Base-by-base conservation (phyloP, 2,888 invertebrate genomes). In the Chalcosyrphus nemorum region DNA sequence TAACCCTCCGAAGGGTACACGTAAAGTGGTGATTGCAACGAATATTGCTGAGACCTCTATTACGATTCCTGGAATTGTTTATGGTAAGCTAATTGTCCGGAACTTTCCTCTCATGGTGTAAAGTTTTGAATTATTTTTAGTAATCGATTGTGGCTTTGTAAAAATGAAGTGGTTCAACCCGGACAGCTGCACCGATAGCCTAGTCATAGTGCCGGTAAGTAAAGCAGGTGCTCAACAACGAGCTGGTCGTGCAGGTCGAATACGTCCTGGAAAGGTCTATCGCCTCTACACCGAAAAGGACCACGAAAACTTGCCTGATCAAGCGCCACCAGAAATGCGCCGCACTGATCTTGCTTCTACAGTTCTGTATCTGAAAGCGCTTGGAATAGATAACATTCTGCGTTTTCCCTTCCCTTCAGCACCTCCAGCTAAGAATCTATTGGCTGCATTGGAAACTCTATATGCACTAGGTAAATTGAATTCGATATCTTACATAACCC, bases 1-100 rank as follows among this genome's bases (percentile, higher is more conserved):
- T 87, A 92, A 92, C 7, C 93, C 95, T 0, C 94, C 94, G 0
- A 93, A 93, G 82, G 95, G 95, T 32, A 94, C 94, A 0, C 93
- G 99, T 27, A 99, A 99, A 92, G 95, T 99, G 19, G 94, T 99
- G 0, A 92, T 99, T 3, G 96, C 99, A 0, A 99, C 99, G 0
- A 99, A 99, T 89, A 96, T 99, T 65, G 99, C 99, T 0, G 99
- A 99, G 92, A 97, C 99, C 0, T 98, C 98, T 0, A 94, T 99
- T 15, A 99, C 99, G 0, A 98, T 99, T 88, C 95, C 96, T 2
- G 98, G 98, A 21, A 95, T 99, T 86, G 95, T 95, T 29, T 98
- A 97, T 91, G 97, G 97, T 97, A 92, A 92, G 90, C 86, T n/a
- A n/a, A n/a, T 45, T 24, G 0, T 0, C 2, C 7, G 13, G 19